Percentiles rank a stretch among this genome's conserved stretches.
Evolutionary conservation across 2,113 vertebrate species (phyloP).

Genomic region (Chaetura pelagica): DNA sequence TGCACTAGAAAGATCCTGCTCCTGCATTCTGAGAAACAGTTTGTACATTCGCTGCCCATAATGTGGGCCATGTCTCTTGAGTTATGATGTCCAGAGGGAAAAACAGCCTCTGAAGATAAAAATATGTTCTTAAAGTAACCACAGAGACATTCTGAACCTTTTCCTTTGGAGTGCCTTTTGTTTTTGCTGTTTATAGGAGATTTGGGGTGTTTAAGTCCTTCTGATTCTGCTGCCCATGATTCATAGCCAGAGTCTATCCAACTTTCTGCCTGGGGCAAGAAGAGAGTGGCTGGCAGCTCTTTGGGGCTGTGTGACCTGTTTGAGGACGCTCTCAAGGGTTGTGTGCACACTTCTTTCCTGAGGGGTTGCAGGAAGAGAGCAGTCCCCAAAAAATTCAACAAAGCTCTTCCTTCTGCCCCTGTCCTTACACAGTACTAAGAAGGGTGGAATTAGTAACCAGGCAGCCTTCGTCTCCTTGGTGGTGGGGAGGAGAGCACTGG

Average conservation of each 20-base stretch:
- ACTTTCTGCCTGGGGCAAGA: neutral
- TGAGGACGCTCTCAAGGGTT: neutral
- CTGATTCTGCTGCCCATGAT: neutral
- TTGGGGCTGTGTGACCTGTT: neutral
- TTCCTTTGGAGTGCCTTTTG: neutral
- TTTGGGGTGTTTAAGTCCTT: neutral
- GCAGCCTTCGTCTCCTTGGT: accelerated
- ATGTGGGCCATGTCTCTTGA: neutral
- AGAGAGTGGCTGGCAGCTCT: neutral
- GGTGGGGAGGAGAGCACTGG: neutral
- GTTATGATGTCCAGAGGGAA: neutral
- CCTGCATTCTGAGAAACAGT: neutral
- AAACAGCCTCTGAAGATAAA: neutral
- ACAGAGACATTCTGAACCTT: neutral
- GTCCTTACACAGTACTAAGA: no score
- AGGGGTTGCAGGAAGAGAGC: neutral
- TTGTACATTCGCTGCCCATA: neutral
- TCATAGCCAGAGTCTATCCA: neutral
- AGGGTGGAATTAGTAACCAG: neutral
- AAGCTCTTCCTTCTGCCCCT: neutral
- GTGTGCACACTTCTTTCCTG: neutral
- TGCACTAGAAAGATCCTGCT: neutral
- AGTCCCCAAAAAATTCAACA: neutral
- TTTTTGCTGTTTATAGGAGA: neutral
- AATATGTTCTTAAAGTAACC: neutral